Evolutionary conservation across 2,113 vertebrate species (phyloP).

Genomic region (Lichenostomus cassidix): DNA sequence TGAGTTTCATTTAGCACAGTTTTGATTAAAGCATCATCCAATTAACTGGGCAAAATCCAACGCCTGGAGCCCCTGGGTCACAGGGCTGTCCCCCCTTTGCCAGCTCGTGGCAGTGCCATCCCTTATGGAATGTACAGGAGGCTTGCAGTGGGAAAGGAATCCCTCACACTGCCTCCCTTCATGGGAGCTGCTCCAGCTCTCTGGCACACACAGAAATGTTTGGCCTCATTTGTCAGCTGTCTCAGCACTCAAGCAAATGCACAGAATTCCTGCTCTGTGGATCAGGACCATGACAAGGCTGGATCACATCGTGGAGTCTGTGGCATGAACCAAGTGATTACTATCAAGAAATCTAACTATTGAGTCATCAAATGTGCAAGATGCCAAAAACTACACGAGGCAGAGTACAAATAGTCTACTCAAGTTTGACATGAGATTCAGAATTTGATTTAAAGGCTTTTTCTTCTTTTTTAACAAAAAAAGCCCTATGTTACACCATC

Average conservation of each 20-base stretch:
- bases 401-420: constrained; percentile 77
- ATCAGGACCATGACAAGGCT: constrained; percentile 66
- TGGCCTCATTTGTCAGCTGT: constrained; percentile 50
- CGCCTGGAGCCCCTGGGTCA: background rate
- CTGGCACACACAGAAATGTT: background rate
- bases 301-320: constrained; percentile 43
- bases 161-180: background rate
- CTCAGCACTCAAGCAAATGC: constrained; percentile 19
- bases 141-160: constrained; percentile 15
- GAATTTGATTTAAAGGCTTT: constrained; percentile 82
- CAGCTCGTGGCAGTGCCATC: background rate
- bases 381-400: constrained; percentile 68
- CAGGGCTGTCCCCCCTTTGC: background rate
- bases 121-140: background rate
- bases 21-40: background rate
- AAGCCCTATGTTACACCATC: constrained; percentile 68
- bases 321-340: constrained; percentile 70
- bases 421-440: constrained; percentile 77
- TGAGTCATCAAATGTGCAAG: constrained; percentile 26
- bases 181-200: background rate
- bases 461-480: constrained; percentile 47
- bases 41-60: background rate
- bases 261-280: constrained; percentile 41
- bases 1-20: background rate
- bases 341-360: constrained; percentile 47